Evolutionary conservation across 2,888 invertebrate species (phyloP), one percentile per base, ranked within the genome.

Genomic region (Drosophila melanosoma): DNA sequence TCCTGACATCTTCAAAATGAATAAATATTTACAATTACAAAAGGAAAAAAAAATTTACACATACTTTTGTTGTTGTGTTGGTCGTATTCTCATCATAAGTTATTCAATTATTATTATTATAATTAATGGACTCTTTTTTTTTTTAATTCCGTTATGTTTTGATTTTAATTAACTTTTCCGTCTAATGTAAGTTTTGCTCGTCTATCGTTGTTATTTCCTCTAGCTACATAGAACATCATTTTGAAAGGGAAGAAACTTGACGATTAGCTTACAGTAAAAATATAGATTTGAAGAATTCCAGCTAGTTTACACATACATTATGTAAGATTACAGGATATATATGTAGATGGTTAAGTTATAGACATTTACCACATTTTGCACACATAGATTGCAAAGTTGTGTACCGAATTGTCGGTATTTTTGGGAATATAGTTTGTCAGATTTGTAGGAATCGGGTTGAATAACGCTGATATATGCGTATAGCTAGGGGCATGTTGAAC

Each of bases 331-430:
- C 42, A 52, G 42, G 60, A 60, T 53, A 54, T 53, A 51, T 53
- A 66, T 32, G 59, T 62, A 42, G 54, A 48, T 53, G 51, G 45
- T 15, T 76, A 61, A 78, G 65, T 69, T 69, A 71, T 83, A 84
- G 81, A 82, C 83, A 81, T 74, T 74, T 54, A 82, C 35, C 65
- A 62, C 63, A 26, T 26, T 64, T 52, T 80, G 77, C 82, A 66
- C 74, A 70, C 35, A 36, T 53, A 63, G 71, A 65, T 64, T 71
- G 76, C 69, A 62, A 69, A 68, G 71, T 69, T 73, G 69, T n/a
- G n/a, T 15, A 70, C 53, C 66, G 52, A 63, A 29, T 35, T 56
- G 15, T 56, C 8, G 20, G 26, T 10, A 15, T 15, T 36, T 23
- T 45, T 7, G 20, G 45, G 29, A 11, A 60, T 29, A 40, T 53